Conservation (phyloP, 2,888 invertebrate genomes). For the Drosophila mettleri region DNA sequence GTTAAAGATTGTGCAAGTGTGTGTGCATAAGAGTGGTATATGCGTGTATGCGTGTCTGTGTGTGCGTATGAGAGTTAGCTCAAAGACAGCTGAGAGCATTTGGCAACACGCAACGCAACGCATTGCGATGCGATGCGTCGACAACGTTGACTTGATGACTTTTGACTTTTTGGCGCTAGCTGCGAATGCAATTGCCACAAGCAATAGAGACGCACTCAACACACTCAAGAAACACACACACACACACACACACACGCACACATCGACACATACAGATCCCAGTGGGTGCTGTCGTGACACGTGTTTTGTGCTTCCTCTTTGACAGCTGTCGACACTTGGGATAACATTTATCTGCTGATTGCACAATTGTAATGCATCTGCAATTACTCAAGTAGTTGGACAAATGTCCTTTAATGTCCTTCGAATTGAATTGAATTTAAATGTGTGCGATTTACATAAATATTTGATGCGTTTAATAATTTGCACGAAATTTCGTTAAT, state of each 20-base stretch:
- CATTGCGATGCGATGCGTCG: constrained; percentile 23
- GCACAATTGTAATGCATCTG: constrained; percentile 45
- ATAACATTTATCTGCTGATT: constrained; percentile 44
- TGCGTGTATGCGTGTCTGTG: constrained; percentile 1
- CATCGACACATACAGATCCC: neutral
- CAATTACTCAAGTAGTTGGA: constrained; percentile 18
- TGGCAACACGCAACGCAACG: constrained; percentile 29
- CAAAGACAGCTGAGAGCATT: constrained; percentile 29
- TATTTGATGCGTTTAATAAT: constrained; percentile 10
- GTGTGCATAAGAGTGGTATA: constrained; percentile 10
- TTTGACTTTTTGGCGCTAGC: constrained; percentile 50
- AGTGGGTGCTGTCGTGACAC: constrained; percentile 29
- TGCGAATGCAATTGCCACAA: constrained; percentile 50
- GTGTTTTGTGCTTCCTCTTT: constrained; percentile 27
- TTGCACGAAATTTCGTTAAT: constrained; percentile 8
- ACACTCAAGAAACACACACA: constrained; percentile 2
- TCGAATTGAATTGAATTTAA: constrained; percentile 5
- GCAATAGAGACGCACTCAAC: constrained; percentile 27
- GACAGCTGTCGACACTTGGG: constrained; percentile 30
- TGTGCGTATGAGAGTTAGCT: constrained; percentile 14
- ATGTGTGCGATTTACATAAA: constrained; percentile 4
- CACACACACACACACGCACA: constrained; percentile 2
- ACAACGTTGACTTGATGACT: constrained; percentile 52
- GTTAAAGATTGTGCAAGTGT: constrained; percentile 21
- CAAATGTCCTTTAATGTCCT: constrained; percentile 17